Evolutionary conservation across 1,140 invertebrate genomes (phyloP), one percentile per base, ranked within the genome.

Genomic region (Eciton burchellii): DNA sequence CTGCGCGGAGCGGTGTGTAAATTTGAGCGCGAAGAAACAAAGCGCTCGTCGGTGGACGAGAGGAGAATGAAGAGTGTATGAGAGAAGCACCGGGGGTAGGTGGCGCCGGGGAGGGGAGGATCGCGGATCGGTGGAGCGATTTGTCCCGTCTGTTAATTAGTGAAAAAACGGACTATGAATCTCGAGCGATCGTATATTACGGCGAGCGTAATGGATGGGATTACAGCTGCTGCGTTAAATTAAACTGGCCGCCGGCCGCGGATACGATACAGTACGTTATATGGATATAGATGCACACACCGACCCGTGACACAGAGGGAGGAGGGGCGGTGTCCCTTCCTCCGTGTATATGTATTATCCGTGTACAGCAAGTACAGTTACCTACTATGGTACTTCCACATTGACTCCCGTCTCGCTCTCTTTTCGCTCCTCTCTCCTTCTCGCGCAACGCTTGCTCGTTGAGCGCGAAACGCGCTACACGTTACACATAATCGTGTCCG

Each of bases 131-230:
- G 85, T 81, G 88, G 92, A 94, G 93, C 93, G 93, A 94, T 94
- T 94, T 94, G 93, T 94, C 93, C 93, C 93, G 93, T 94, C 93
- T 94, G 93, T 94, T 94, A 94, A 94, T 94, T 94, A 94, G 93
- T 94, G 93, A 94, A 94, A 94, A 94, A 94, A 94, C 92, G 92
- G 93, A 94, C 93, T 94, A 94, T 94, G 93, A 94, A 94, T 94
- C 93, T 94, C 93, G 93, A 94, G 93, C 93, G 93, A 94, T 94
- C 93, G 93, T 94, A 94, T 94, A 94, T 94, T 94, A 94, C 93
- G 91, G 90, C 92, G 88, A 81, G 84, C 91, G 93, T 94, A 94
- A 94, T 94, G 91, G 93, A 94, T 94, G 93, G 93, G 93, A 94
- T 94, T 94, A 94, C 93, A 94, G 93, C 93, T 94, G 93, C 93